These are phyloP conservation scores for Halcyon badia DNA, from an alignment of 2,797 vertebrate genomes.

Conservation along the genomic window DNA sequence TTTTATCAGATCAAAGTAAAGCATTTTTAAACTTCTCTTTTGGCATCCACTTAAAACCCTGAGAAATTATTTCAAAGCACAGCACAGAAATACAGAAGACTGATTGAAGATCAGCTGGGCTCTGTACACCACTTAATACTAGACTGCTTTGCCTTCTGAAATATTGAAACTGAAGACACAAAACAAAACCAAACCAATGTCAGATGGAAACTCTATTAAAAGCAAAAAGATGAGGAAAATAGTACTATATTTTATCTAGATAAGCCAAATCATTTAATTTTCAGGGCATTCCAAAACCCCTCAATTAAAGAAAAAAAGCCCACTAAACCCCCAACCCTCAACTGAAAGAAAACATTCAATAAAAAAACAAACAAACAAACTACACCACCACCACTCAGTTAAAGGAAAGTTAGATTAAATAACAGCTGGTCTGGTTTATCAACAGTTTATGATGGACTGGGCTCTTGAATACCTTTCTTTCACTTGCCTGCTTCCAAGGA, in stretches of 20 bases:
- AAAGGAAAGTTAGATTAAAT: background rate
- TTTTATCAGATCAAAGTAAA: conserved; percentile 12
- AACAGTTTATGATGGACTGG: background rate
- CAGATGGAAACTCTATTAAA: background rate
- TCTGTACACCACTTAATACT: background rate
- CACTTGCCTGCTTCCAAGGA: background rate
- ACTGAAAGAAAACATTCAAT: background rate
- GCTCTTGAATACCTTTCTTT: background rate
- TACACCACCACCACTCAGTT: background rate
- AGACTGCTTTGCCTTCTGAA: conserved; percentile 11
- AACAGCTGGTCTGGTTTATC: background rate
- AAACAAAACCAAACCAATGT: background rate
- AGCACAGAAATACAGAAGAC: background rate
- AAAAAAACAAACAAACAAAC: background rate
- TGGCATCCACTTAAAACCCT: background rate
- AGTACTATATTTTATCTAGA: background rate
- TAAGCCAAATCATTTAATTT: background rate
- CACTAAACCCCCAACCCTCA: background rate
- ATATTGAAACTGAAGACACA: background rate
- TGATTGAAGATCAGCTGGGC: background rate
- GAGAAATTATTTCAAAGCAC: background rate
- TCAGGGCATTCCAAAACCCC: background rate
- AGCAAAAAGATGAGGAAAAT: background rate
- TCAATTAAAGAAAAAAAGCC: background rate
- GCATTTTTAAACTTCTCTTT: background rate